These are phyloP conservation scores for Gastracanthus pulcherrimus DNA, from an alignment of 2,888 invertebrate species.

Conservation along the genomic window DNA sequence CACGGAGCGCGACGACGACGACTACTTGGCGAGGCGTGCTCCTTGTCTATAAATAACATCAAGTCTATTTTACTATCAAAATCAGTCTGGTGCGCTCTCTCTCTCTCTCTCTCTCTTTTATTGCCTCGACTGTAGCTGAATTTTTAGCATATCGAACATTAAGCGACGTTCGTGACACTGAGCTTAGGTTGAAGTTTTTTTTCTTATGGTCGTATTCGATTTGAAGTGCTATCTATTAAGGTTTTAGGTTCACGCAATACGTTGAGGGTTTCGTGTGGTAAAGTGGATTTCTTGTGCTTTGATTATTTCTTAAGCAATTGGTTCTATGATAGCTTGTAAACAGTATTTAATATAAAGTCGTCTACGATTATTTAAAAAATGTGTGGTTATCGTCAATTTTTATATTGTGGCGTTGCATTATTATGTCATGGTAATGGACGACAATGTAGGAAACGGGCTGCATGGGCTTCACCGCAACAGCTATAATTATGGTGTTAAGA, in stretches of 20 bases:
- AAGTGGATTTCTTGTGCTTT: no score
- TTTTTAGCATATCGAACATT: background rate
- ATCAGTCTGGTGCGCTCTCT: conserved; percentile 38
- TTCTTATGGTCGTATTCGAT: background rate
- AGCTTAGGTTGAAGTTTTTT: background rate
- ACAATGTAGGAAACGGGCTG: no score
- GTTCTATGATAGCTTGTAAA: no score
- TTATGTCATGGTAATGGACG: no score
- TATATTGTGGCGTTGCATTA: no score
- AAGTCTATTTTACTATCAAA: conserved; percentile 41
- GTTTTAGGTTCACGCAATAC: background rate
- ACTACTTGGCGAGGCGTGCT: conserved; percentile 11
- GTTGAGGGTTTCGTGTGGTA: no score
- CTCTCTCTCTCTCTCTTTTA: background rate
- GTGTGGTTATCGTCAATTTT: no score
- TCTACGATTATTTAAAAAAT: no score
- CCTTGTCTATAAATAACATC: conserved; percentile 48
- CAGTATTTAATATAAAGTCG: no score
- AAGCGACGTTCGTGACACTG: background rate
- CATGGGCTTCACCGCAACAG: no score
- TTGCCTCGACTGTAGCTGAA: background rate
- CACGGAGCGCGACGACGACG: conserved; percentile 14
- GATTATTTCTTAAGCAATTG: no score
- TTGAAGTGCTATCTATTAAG: background rate
- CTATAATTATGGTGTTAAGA: no score